Evolutionary conservation across 2,797 vertebrate species (phyloP), one percentile per base, ranked within the genome.

Genomic region (Loriculus beryllinus): DNA sequence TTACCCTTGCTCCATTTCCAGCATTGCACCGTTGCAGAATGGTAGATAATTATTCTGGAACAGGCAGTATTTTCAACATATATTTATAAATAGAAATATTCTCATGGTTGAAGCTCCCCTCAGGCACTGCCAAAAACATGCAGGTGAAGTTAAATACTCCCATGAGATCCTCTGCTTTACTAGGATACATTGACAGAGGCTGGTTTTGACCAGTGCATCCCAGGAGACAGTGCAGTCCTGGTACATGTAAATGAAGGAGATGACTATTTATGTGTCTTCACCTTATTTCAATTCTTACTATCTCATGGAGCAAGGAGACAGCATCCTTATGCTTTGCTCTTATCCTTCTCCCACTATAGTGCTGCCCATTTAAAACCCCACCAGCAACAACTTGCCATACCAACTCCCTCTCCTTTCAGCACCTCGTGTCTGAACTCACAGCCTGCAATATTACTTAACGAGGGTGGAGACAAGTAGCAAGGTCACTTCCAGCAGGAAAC

Each of bases 1-100:
- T 77, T 17, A 10, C 26, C 77, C 88, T 60, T 3, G 12, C 43
- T 86, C 31, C 3, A 31, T 62, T 88, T 87, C 56, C 83, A 79
- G 16, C 33, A 19, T 5, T 52, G 31, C 33, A 45, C 12, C 12
- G 5, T 7, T 45, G 65, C 7, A 16, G 52, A 65, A 37, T 10
- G 29, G 40, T 8, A 59, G 76, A 13, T 48, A 87, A 49, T 54
- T 94, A 86, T 94, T 93, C 91, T 88, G 43, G 72, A 93, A 87
- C 68, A 56, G 4, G 4, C 9, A 14, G 19, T 23, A 22, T 39
- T 56, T 79, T 35, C 19, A 29, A 37, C 10, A 8, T n/a, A 1
- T 25, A 59, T 43, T 92, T 86, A 62, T 33, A 71, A 78, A 83
- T 47, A 0, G 14, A n/a, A 62, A 37, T n/a, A 80, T 29, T 31